phyloP scores from a whole-genome alignment of 2,797 vertebrate genomes.

The Centropyge bicolor region DNA sequence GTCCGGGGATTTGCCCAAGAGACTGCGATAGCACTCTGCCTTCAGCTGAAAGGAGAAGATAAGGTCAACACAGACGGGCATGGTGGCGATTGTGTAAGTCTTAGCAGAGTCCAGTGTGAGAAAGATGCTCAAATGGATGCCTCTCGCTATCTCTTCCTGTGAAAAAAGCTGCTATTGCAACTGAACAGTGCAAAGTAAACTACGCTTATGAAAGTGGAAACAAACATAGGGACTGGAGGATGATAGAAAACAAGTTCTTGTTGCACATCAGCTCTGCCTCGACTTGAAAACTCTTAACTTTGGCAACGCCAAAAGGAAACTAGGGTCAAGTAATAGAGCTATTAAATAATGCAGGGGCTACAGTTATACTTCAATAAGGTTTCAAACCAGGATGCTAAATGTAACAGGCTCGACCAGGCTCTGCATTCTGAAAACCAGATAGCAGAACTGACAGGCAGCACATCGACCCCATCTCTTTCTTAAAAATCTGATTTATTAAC shows the following conservation, averaged over 20 bases:
- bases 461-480: neutral
- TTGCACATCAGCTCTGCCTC: neutral
- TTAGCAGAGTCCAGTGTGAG: constrained; percentile 9
- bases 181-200: neutral
- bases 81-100: constrained; percentile 11
- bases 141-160: constrained; percentile 1
- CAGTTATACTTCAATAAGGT: neutral
- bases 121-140: constrained; percentile 25
- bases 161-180: constrained; percentile 14
- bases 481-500: neutral
- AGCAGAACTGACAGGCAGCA: neutral
- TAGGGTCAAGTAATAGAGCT: neutral
- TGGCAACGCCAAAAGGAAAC: neutral
- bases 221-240: constrained; percentile 18
- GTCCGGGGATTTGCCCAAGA: constrained; percentile 43
- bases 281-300: neutral
- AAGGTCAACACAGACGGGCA: constrained; percentile 54
- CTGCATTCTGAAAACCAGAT: neutral
- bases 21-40: constrained; percentile 36
- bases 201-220: constrained; percentile 6
- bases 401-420: neutral
- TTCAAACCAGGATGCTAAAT: constrained; percentile 4
- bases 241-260: constrained; percentile 5
- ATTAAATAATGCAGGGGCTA: neutral
- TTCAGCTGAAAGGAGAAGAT: constrained; percentile 47